Evolutionary conservation across 1,140 invertebrate genomes (phyloP), one percentile per base, ranked within the genome.

Genomic region (Carcinoscorpius rotundicauda): DNA sequence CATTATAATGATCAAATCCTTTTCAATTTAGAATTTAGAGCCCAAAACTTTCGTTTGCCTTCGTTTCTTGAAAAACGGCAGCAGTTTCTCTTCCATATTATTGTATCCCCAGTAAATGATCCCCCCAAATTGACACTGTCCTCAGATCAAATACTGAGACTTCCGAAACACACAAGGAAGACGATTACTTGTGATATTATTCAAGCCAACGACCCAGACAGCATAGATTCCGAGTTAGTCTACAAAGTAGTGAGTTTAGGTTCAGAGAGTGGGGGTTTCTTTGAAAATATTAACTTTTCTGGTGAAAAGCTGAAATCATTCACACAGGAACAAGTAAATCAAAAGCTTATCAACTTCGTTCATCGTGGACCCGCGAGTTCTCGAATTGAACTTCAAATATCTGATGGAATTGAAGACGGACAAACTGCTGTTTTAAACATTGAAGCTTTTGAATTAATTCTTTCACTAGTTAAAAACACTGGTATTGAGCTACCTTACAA

Each of bases 171-270:
- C 52, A 90, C 89, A 0, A 83, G 86, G 70, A 88, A 88, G 76
- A 79, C 83, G 3, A 81, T 95, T 61, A 86, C 84, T 52, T 77
- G 83, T 58, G 87, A 91, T 72, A 79, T 93, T 62, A 80, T 93
- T 58, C 86, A 85, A 72, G 87, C 87, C 1, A 81, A 84, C 62
- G 91, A 94, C 78, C 86, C 87, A 0, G 91, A 94, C 73, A 92
- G 78, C 58, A 72, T 75, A 4, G 74, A 78, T 52, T 75, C 77
- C 61, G 77, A 78, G 64, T 71, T 86, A 29, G 75, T 81, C 29
- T 85, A 83, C 69, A 80, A 80, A 4, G 78, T 85, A 56, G 69
- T 84, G 50, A 74, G 72, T 50, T 68, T 73, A 52, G 76, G 77
- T 52, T 68, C 75, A 50, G 63, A 66, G 60, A 75, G 73, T 49